Evolutionary conservation across 1,140 invertebrate species (phyloP), one percentile per base, ranked within the genome.

Genomic region (Prorops nasuta): DNA sequence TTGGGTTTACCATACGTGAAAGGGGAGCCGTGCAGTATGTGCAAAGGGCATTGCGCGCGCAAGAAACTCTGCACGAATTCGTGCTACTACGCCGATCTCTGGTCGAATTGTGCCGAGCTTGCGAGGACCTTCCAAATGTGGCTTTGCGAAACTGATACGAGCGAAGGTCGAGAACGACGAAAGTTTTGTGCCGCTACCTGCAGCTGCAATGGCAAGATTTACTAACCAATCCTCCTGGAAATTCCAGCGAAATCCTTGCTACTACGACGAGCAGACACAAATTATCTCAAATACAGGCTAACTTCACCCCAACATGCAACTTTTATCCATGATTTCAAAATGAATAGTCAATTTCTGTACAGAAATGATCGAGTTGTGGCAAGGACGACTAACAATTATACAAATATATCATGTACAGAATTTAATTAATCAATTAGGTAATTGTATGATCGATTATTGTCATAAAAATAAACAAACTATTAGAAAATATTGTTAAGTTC

Each of bases 31-130:
- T 91, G 89, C 61, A 75, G 67, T 14, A 79, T 78, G 16, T 91
- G 89, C 66, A 79, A 81, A 28, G 68, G 80, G n/a, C 67, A 82
- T 44, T 91, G 89, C 68, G 64, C 79, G 41, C 67, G 78, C 8
- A 82, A 79, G 18, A 82, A 81, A 60, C 80, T 92, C 0, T 91
- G 90, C 71, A 86, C 83, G 16, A 92, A 91, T 77, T 66, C 82
- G 0, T 92, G 89, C 67, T 79, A 81, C 8, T 81, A 80, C 44
- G 83, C 80, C 20, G 88, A 91, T 66, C 71, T 82, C 12, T 91
- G 83, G 83, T 81, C 83, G 24, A 91, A 92, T 69, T 92, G 89
- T 64, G 74, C 74, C 31, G 79, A 88, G 40, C 75, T 91, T 9
- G 70, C 81, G 39, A 64, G 66, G 32, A 79, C 79, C 12, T 83